Percentiles rank a stretch among this genome's conserved stretches.
Evolutionary conservation across 2,888 invertebrate species (phyloP).

Genomic region (Anoplius nigerrimus): DNA sequence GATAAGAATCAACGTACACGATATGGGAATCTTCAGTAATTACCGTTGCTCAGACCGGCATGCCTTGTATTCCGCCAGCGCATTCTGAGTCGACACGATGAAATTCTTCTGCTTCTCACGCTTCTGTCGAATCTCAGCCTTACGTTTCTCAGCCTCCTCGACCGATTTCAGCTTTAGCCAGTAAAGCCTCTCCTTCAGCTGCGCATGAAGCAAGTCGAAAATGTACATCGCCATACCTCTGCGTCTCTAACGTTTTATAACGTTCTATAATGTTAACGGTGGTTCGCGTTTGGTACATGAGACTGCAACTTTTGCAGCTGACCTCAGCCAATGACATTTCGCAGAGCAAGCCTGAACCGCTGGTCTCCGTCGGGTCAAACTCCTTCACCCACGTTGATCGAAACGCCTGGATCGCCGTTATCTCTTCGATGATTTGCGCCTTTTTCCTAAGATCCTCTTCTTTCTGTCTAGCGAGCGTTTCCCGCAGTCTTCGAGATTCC

Average conservation of each 20-base stretch:
- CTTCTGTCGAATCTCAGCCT: slow-evolving; percentile 73
- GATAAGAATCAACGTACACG: not conserved
- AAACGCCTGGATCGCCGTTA: slow-evolving; percentile 71
- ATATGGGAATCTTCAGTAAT: not conserved
- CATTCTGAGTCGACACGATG: slow-evolving; percentile 53
- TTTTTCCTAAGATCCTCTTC: slow-evolving; percentile 71
- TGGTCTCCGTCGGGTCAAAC: slow-evolving; percentile 79
- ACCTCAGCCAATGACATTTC: slow-evolving; percentile 81
- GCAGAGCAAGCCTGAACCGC: slow-evolving; percentile 79
- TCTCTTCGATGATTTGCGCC: slow-evolving; percentile 73
- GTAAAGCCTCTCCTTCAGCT: slow-evolving; percentile 77
- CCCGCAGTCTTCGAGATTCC: slow-evolving; percentile 45
- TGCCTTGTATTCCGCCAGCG: slow-evolving; percentile 36
- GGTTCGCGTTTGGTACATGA: not conserved
- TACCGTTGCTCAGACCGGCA: not conserved
- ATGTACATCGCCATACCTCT: not conserved
- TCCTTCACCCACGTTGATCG: slow-evolving; percentile 68
- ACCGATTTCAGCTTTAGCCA: slow-evolving; percentile 76
- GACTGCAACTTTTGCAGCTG: not conserved
- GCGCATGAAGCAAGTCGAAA: not conserved
- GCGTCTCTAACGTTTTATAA: not conserved
- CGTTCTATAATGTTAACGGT: not conserved
- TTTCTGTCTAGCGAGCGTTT: slow-evolving; percentile 54
- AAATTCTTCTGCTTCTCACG: slow-evolving; percentile 76
- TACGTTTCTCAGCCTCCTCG: slow-evolving; percentile 77